Conservation (phyloP, 2,113 vertebrate genomes). For the Dipodomys spectabilis region DNA sequence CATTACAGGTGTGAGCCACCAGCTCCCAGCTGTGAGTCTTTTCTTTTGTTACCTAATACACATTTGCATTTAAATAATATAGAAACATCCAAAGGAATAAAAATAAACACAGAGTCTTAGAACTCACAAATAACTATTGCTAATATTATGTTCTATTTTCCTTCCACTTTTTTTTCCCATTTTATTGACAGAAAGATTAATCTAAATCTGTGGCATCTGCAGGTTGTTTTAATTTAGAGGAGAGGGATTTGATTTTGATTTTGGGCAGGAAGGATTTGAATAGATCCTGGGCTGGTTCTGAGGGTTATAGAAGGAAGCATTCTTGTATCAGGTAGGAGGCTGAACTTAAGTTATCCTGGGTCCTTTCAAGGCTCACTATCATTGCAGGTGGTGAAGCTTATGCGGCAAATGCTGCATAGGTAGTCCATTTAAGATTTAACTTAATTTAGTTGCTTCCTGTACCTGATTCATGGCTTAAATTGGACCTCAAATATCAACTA, state of each 20-base stretch:
- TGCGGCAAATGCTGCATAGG: not conserved
- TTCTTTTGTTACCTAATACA: not conserved
- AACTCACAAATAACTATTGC: not conserved
- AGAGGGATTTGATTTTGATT: not conserved
- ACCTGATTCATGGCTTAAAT: conserved; percentile 23
- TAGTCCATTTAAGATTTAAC: conserved; percentile 10
- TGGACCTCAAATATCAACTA: conserved; percentile 1
- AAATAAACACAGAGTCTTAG: not conserved
- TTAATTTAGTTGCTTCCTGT: not conserved
- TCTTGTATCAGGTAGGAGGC: not conserved
- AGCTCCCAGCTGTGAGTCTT: not conserved
- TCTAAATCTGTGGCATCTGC: conserved; percentile 1
- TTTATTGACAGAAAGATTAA: not conserved
- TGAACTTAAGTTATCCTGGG: not conserved
- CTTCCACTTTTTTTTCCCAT: not conserved
- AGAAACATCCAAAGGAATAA: conserved; percentile 40
- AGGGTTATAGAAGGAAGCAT: not conserved
- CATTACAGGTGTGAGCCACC: too few species aligned
- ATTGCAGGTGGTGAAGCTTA: not conserved
- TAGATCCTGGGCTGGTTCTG: not conserved
- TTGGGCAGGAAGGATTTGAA: not conserved
- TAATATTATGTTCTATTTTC: conserved; percentile 33
- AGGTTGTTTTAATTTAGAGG: conserved; percentile 43
- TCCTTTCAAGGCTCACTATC: not conserved
- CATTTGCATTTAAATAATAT: conserved; percentile 31